Percentiles rank a stretch among this genome's conserved stretches.
Conservation (phyloP, 2,797 vertebrate genomes). For the Characodon lateralis region DNA sequence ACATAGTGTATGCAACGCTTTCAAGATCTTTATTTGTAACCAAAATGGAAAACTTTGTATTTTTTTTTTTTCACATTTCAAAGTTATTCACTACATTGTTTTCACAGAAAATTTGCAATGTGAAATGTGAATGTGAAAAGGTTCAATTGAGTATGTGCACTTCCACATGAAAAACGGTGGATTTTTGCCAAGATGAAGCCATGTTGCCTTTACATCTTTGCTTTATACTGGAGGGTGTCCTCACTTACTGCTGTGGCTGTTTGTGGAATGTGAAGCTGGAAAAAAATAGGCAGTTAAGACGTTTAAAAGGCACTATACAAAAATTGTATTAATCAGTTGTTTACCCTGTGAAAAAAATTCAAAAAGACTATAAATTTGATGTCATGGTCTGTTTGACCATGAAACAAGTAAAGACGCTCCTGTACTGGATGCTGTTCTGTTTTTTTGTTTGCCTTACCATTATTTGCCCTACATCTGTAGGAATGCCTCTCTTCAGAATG, state of each 20-base stretch:
- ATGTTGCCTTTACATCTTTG: constrained; percentile 38
- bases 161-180: neutral
- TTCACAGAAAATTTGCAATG: neutral
- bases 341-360: constrained; percentile 25
- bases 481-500: constrained; percentile 16
- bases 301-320: constrained; percentile 42
- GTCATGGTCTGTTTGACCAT: constrained; percentile 35
- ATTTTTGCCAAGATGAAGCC: constrained; percentile 32
- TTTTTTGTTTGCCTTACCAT: constrained; percentile 27
- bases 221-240: constrained; percentile 36
- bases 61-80: neutral
- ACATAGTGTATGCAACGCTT: neutral
- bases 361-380: constrained; percentile 24
- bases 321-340: constrained; percentile 50
- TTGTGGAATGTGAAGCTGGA: constrained; percentile 48
- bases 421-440: constrained; percentile 23
- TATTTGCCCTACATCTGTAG: constrained; percentile 12
- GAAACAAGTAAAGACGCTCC: constrained; percentile 32
- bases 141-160: neutral
- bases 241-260: constrained; percentile 49
- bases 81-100: neutral
- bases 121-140: too few species aligned
- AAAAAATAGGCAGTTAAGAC: constrained; percentile 31
- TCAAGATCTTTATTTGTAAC: neutral
- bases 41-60: neutral